Evolutionary conservation across 1,140 invertebrate species (phyloP).

Genomic region (Pseudomyrmex cubaensis): DNA sequence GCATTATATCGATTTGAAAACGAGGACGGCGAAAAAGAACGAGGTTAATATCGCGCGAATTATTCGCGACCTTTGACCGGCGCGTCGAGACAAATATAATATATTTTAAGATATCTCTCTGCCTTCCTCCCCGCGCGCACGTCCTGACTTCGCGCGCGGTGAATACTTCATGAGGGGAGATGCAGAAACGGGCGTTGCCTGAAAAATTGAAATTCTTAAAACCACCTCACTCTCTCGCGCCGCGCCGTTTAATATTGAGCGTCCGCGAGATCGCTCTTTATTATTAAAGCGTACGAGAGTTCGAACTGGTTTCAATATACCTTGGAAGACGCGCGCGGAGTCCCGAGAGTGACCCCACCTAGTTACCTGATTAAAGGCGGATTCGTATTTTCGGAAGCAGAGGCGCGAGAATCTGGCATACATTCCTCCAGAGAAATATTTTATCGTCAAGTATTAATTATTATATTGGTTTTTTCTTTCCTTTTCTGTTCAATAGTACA

Average conservation of each 20-base stretch:
- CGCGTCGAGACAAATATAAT: slow-evolving; percentile 80
- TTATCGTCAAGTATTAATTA: neutral
- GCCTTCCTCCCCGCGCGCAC: slow-evolving; percentile 56
- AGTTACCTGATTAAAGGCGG: slow-evolving; percentile 45
- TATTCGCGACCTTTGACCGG: slow-evolving; percentile 79
- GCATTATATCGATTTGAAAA: slow-evolving; percentile 43
- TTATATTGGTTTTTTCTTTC: slow-evolving; percentile 11
- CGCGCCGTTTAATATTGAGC: slow-evolving; percentile 76
- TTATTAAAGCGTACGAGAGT: slow-evolving; percentile 60
- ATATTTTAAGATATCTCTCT: slow-evolving; percentile 82
- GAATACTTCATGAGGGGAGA: slow-evolving; percentile 70
- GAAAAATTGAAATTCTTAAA: slow-evolving; percentile 83
- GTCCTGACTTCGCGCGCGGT: slow-evolving; percentile 63
- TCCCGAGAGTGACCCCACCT: slow-evolving; percentile 37
- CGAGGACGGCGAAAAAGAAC: slow-evolving; percentile 33
- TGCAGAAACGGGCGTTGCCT: slow-evolving; percentile 75
- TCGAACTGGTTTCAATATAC: slow-evolving; percentile 47
- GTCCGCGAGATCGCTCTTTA: slow-evolving; percentile 64
- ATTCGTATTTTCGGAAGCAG: slow-evolving; percentile 50
- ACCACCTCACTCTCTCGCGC: slow-evolving; percentile 77
- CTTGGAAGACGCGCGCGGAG: slow-evolving; percentile 5
- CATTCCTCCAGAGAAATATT: neutral
- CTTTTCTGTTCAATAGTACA: neutral
- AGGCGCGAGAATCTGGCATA: slow-evolving; percentile 9
- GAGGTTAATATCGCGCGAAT: slow-evolving; percentile 66